Conservation (phyloP, 1,140 invertebrate genomes). For the Sarcophaga bullata region DNA sequence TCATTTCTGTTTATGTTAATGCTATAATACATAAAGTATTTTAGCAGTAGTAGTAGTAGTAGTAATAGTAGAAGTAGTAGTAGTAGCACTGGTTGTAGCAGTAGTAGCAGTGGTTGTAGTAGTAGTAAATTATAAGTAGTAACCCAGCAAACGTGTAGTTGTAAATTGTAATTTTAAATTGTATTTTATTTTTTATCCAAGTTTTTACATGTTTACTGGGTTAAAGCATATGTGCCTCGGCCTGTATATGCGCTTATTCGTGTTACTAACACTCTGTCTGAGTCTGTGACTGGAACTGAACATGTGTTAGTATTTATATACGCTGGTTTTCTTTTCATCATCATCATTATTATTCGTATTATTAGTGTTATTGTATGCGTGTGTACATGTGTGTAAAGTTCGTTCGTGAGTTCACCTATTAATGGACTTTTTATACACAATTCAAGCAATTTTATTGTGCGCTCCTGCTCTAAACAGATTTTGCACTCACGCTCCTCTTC, state of each 20-base stretch:
- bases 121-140: background rate
- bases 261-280: no score
- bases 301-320: no score
- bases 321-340: background rate
- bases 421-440: conserved; percentile 31
- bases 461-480: background rate
- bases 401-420: conserved; percentile 31
- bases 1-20: background rate
- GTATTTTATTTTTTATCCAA: background rate
- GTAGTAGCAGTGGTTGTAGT: no score
- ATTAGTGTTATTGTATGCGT: background rate
- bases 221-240: background rate
- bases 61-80: background rate
- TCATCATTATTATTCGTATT: background rate
- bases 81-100: no score
- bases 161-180: no score
- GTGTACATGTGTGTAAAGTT: conserved; percentile 17
- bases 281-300: no score
- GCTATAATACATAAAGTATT: background rate
- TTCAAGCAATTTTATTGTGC: background rate
- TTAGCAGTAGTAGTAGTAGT: background rate
- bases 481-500: background rate
- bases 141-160: background rate
- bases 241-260: background rate
- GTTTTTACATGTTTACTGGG: background rate